phyloP scores from a whole-genome alignment of 2,113 vertebrate genomes.

The Probosciger aterrimus region DNA sequence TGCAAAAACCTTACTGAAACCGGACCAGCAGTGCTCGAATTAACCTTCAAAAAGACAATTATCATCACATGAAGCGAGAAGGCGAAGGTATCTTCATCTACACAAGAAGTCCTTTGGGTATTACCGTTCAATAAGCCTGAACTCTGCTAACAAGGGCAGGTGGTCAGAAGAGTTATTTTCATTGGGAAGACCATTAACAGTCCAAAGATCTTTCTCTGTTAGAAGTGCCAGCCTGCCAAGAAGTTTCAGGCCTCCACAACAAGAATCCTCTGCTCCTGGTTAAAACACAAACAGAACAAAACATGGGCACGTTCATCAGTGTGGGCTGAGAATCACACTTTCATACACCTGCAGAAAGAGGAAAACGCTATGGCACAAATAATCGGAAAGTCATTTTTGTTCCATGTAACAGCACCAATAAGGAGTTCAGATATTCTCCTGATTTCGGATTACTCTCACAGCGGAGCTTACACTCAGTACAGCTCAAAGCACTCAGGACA shows the following conservation, averaged over 20 bases:
- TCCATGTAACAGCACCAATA: background rate
- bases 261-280: slow-evolving; percentile 63
- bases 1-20: slow-evolving; percentile 32
- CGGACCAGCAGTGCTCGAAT: slow-evolving; percentile 26
- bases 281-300: background rate
- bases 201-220: slow-evolving; percentile 82
- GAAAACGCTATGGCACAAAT: background rate
- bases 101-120: background rate
- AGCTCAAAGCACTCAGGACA: background rate
- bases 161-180: slow-evolving; percentile 90
- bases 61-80: background rate
- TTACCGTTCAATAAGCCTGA: slow-evolving; percentile 79
- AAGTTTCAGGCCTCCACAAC: slow-evolving; percentile 81
- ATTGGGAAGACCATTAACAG: slow-evolving; percentile 87
- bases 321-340: background rate
- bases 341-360: background rate
- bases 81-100: background rate
- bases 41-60: background rate
- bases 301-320: background rate
- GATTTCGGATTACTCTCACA: background rate
- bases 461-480: background rate
- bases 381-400: background rate
- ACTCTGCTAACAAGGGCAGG: slow-evolving; percentile 87
- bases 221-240: slow-evolving; percentile 86
- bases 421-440: background rate